phyloP scores from a whole-genome alignment of 64 coral and sea anemone genomes.

The Montipora foliosa region DNA sequence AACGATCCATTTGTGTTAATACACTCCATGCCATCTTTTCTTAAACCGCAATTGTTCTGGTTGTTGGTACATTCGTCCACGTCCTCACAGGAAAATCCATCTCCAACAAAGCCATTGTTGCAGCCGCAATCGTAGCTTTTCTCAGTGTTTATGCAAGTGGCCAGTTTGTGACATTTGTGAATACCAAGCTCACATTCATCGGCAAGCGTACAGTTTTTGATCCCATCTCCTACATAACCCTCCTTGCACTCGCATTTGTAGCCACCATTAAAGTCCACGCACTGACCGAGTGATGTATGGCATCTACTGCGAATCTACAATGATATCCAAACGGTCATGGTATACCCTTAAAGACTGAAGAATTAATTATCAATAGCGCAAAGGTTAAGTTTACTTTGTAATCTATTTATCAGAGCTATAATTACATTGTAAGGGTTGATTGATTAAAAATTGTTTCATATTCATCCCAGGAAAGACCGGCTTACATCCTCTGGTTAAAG shows the following conservation, averaged over 20 bases:
- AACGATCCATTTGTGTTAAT: constrained; percentile 3
- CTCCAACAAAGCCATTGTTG: constrained; percentile 17
- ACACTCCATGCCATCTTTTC: background rate
- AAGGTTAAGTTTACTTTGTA: too few species aligned
- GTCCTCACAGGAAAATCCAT: background rate
- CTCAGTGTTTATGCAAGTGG: constrained; percentile 8
- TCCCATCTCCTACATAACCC: constrained; percentile 4
- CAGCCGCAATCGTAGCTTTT: constrained; percentile 10
- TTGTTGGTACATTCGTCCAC: background rate
- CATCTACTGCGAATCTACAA: background rate
- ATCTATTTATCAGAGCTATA: too few species aligned
- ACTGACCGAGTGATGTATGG: background rate
- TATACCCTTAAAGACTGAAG: too few species aligned
- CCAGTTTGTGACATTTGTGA: constrained; percentile 14
- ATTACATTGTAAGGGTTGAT: too few species aligned
- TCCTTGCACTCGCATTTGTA: constrained; percentile 28
- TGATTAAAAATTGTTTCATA: too few species aligned
- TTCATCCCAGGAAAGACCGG: too few species aligned
- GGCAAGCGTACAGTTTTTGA: constrained; percentile 2
- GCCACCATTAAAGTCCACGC: background rate
- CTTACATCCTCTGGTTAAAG: too few species aligned
- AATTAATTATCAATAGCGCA: too few species aligned
- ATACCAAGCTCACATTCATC: constrained; percentile 24
- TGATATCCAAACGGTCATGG: too few species aligned
- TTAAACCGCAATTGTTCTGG: background rate